Evolutionary conservation across 2,888 invertebrate species (phyloP), one percentile per base, ranked within the genome.

Genomic region (Pollenia amentaria): DNA sequence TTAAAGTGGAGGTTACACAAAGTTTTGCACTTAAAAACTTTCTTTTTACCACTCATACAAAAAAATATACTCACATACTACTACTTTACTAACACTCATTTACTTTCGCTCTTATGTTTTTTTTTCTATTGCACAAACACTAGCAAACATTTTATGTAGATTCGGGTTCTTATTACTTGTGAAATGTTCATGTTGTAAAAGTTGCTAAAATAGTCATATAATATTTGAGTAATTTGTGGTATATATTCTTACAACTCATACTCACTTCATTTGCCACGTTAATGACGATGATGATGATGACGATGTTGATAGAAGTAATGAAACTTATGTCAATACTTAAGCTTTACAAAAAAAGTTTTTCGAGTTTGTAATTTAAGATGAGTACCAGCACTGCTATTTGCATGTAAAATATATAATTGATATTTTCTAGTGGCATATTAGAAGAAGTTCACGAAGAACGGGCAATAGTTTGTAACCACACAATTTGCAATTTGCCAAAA

Each of bases 1-100:
- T 57, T 21, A 16, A 57, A 67, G 21, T 40, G 48, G 67, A 73
- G 73, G 75, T 75, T 69, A 42, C 21, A 78, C 78, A 86, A 86
- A 82, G 78, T 86, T 86, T 78, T 73, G 78, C 83, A 86, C 85
- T 86, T 86, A 70, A 78, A 86, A 83, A 86, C 67, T 82, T 83
- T 69, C 14, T 44, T 75, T 67, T 51, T 78, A 60, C 78, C 72
- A 78, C 76, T 67, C n/a, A 11, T 21, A 51, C 51, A 76, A 60
- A 51, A 42, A 60, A 57, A 55, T 69, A 44, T n/a, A 57, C 60
- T 18, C 40, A 53, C 18, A 62, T 18, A 51, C 55, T 44, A 67
- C 48, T 67, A 6, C 29, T 29, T 29, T 57, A 73, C 67, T 76
- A 21, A 77, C 2, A 67, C 65, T 85, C 69, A 64, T 72, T 77